Conservation (phyloP, 2,113 vertebrate species). For the Ceratotherium simum region DNA sequence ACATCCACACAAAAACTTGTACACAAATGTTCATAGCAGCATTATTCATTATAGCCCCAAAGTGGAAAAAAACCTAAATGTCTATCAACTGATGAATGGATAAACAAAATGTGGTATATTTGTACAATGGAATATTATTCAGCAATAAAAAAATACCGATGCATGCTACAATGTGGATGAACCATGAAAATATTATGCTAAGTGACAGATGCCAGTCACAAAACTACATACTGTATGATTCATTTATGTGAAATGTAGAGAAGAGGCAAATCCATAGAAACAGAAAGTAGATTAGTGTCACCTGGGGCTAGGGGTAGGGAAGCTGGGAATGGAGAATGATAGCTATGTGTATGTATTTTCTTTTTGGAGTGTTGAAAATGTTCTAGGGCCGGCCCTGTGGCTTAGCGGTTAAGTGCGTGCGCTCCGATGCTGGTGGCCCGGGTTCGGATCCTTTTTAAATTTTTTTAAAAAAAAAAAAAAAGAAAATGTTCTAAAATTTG, state of each 20-base stretch:
- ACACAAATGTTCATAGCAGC: background rate
- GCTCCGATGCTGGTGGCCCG: no score
- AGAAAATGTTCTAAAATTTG: slow-evolving; percentile 37
- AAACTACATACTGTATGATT: background rate
- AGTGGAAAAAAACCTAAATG: background rate
- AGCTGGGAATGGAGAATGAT: background rate
- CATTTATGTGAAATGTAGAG: background rate
- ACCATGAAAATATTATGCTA: background rate
- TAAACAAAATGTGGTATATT: background rate
- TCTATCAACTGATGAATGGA: background rate
- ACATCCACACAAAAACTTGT: background rate
- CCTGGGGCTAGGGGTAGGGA: background rate
- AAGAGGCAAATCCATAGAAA: background rate
- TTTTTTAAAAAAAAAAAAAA: no score
- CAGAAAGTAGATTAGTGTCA: background rate
- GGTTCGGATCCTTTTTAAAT: no score
- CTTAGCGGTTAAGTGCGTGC: no score
- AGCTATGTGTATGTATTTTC: background rate
- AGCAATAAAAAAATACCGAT: background rate
- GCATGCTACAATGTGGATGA: background rate
- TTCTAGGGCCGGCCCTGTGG: no score
- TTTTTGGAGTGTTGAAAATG: background rate
- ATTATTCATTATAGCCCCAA: background rate
- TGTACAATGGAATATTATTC: slow-evolving; percentile 1
- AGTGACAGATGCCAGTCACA: background rate